Base-by-base conservation (phyloP, 1,140 invertebrate species). In the Danaus melanippus region DNA sequence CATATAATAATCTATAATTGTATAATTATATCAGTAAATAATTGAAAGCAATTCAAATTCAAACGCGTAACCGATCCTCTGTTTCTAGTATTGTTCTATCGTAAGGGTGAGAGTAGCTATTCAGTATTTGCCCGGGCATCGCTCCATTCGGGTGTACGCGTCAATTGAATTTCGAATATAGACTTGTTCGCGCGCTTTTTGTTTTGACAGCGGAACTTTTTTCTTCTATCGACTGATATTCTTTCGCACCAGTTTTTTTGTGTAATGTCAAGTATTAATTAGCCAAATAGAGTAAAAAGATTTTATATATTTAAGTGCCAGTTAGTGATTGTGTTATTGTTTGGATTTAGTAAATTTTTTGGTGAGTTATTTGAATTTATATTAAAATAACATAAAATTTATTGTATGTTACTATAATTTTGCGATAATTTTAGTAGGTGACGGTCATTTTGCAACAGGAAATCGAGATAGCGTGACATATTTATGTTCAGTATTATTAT, bases 101-200 rank as follows among this genome's bases (percentile, higher is more conserved):
- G 49, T 53, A 52, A 82, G 76, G 75, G 76, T 76, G 79, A 77
- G 76, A 75, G 76, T 74, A 69, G 57, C 47, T 67, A 60, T 58
- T 69, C 77, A 83, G 79, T 83, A 65, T 65, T 66, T 71, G 65
- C 66, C 66, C 64, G 61, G 65, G 66, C 69, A 67, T 69, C 63
- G 66, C 62, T 68, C 68, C 58, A 74, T 53, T 59, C 58, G 70
- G 71, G 67, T 68, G 75, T 70, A 44, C 62, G 58, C 56, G 58
- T 68, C 59, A 58, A 66, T 68, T 64, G 56, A 57, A 53, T 62
- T 69, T 73, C 48, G 59, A 72, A 70, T 49, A 49, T 12, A 40
- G 47, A 49, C 47, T 49, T 49, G 47, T 39, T 49, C 47, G 12
- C 49, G 49, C 21, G 11, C 9, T 10, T 40, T 10, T 42, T 42